phyloP scores from a whole-genome alignment of 2,797 vertebrate genomes.

The Lagorchestes hirsutus region DNA sequence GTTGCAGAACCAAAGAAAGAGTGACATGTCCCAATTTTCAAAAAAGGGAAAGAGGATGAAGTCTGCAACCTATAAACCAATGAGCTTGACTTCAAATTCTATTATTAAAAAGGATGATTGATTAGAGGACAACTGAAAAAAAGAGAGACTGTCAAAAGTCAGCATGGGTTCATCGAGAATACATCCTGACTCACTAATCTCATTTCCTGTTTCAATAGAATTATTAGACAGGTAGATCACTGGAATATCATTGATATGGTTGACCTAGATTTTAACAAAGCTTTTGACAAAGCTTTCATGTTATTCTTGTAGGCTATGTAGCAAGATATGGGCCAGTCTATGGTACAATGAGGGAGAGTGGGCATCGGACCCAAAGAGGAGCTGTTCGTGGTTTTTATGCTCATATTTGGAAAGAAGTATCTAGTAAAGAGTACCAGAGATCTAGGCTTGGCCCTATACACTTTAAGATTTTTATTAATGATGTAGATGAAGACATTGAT shows the following conservation, averaged over 20 bases:
- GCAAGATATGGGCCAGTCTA: neutral
- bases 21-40: neutral
- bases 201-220: neutral
- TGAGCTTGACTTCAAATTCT: neutral
- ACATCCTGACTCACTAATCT: neutral
- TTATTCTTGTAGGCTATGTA: neutral
- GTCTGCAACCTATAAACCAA: neutral
- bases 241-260: neutral
- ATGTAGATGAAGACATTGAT: neutral
- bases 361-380: neutral
- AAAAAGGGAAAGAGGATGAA: neutral
- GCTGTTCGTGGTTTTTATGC: neutral
- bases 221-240: neutral
- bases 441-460: neutral
- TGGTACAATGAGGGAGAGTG: neutral
- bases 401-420: neutral
- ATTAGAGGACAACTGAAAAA: neutral
- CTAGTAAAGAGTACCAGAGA: neutral
- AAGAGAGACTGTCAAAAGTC: neutral
- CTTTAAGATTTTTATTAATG: neutral
- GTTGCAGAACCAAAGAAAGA: neutral
- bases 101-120: neutral
- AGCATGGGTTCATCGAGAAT: neutral
- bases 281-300: neutral
- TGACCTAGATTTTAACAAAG: neutral